A percentile compares a stretch with the other conserved stretches of the same genome.
Conservation (phyloP, 92 coral and sea anemone genomes). For the Montipora capitata region DNA sequence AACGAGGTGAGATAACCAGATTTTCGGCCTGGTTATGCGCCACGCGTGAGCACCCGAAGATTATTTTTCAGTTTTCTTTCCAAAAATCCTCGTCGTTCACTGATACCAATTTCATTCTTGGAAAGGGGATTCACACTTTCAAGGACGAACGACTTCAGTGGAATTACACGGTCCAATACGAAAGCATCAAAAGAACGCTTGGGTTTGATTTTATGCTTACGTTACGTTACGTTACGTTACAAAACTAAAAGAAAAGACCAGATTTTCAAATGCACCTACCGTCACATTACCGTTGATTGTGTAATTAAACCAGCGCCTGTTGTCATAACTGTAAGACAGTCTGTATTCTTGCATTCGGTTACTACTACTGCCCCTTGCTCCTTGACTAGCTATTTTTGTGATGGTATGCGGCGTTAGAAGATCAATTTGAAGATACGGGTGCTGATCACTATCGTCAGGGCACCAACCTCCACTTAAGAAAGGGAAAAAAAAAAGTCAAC, state of each 20-base stretch:
- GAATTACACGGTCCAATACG: no score
- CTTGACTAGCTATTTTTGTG: slow-evolving; percentile 74
- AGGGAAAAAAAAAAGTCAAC: neutral
- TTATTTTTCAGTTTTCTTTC: no score
- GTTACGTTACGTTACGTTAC: no score
- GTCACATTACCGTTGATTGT: slow-evolving; percentile 64
- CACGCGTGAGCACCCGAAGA: no score
- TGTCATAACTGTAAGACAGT: slow-evolving; percentile 87
- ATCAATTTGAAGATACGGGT: slow-evolving; percentile 87
- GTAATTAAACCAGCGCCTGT: slow-evolving; percentile 80
- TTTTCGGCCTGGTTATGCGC: no score
- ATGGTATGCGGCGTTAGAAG: slow-evolving; percentile 80
- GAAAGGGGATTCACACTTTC: no score
- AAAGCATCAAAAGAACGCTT: no score
- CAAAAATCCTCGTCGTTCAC: no score
- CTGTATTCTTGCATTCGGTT: slow-evolving; percentile 54
- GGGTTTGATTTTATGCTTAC: no score
- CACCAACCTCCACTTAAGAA: slow-evolving; percentile 80
- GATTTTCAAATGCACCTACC: slow-evolving; percentile 51
- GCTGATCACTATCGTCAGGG: slow-evolving; percentile 26
- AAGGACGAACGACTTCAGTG: no score
- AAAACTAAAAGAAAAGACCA: neutral
- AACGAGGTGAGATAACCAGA: no score
- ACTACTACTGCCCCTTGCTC: neutral
- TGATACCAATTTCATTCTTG: no score